Evolutionary conservation across 2,113 vertebrate genomes (phyloP), one percentile per base, ranked within the genome.

Genomic region (Gambusia holbrooki): DNA sequence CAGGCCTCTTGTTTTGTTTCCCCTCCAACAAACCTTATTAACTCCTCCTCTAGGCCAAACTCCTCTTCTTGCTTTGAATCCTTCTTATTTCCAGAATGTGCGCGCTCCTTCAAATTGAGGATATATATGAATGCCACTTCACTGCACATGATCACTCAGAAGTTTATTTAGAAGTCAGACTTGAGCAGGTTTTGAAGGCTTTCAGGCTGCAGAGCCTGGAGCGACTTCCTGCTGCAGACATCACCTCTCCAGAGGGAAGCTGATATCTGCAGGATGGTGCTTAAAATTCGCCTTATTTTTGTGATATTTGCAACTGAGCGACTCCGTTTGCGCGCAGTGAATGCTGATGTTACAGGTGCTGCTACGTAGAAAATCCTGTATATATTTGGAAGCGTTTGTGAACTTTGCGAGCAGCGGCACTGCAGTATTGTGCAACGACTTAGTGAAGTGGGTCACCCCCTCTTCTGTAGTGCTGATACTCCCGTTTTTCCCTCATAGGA

Each of bases 391-490:
- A 74, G 74, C 65, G 27, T 69, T 83, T 40, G 73, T 65, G 71
- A 85, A 79, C 76, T 81, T 80, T 83, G 69, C 42, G 58, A 68
- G 83, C 48, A 37, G 85, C 81, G 75, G 77, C 71, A 69, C 69
- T 81, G 82, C 79, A 82, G 88, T 58, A 69, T 83, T 86, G 71
- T 83, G 82, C 73, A 77, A 69, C 29, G 60, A 73, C 79, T 73
- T 82, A 84, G 65, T 88, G 78, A 91, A 93, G 77, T 93, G 88
- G 89, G 91, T 93, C 90, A 92, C 71, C 69, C 71, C 60, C 72
- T 82, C 19, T 58, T 58, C 70, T 72, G 37, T 29, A 61, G 69
- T 62, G 45, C 51, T 68, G 75, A 65, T 76, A 70, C 87, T 82
- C 65, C 51, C 42, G 58, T 78, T 79, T 37, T 32, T 11, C 85